These are phyloP conservation scores for Podabrus alpinus DNA, from an alignment of 2,888 invertebrate genomes.

Conservation along the genomic window DNA sequence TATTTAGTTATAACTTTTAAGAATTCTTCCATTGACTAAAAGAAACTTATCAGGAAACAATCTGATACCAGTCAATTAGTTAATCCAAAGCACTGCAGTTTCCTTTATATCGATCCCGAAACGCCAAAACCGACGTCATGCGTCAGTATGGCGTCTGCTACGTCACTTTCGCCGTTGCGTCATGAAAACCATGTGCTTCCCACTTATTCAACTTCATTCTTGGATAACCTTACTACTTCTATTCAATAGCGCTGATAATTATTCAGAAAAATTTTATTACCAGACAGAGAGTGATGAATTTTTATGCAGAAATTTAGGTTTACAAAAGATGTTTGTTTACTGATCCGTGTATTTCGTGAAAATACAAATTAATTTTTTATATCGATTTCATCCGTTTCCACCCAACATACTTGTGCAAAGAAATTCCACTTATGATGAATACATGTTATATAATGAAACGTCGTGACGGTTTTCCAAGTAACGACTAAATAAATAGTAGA, in stretches of 20 bases:
- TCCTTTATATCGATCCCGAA: constrained; percentile 43
- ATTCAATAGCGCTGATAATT: not conserved
- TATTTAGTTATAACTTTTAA: not conserved
- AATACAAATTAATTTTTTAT: not conserved
- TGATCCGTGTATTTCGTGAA: not conserved
- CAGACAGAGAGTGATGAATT: not conserved
- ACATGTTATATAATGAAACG: not conserved
- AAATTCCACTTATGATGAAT: too few species aligned
- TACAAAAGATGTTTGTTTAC: not conserved
- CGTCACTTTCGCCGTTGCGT: constrained; percentile 50
- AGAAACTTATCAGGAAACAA: constrained; percentile 18
- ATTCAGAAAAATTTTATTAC: not conserved
- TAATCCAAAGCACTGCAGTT: constrained; percentile 44
- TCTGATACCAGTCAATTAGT: constrained; percentile 38
- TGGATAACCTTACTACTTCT: not conserved
- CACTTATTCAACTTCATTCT: not conserved
- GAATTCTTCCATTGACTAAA: constrained; percentile 11
- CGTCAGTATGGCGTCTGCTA: constrained; percentile 58
- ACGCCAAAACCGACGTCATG: constrained; percentile 54
- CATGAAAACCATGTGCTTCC: constrained; percentile 39
- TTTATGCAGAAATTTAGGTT: not conserved
- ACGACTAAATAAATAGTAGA: not conserved
- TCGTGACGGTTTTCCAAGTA: not conserved
- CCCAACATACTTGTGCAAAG: not conserved
- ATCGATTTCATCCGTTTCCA: not conserved